Percentiles rank a stretch among this genome's conserved stretches.
These are phyloP conservation scores for Clivina fossor DNA, from an alignment of 2,888 invertebrate genomes.

Conservation along the genomic window DNA sequence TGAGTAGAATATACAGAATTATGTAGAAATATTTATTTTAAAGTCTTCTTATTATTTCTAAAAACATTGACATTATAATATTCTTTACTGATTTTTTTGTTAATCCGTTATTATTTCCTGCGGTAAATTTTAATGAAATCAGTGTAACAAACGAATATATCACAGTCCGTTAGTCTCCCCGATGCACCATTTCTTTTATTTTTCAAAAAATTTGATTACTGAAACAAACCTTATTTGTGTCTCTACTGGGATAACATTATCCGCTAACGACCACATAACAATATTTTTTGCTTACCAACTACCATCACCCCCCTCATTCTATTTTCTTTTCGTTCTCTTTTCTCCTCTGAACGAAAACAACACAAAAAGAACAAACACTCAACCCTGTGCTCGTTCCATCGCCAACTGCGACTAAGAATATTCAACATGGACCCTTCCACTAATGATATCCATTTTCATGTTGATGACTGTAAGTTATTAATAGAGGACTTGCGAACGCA, in stretches of 20 bases:
- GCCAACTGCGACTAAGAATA: neutral
- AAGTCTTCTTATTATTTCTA: too few relatives aligned
- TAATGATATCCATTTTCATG: constrained; percentile 34
- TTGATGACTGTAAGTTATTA: constrained; percentile 34
- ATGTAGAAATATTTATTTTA: too few relatives aligned
- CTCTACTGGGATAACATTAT: constrained; percentile 29
- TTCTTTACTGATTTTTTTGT: too few relatives aligned
- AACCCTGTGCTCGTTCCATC: constrained; percentile 1
- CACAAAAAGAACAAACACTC: neutral
- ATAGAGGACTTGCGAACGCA: constrained; percentile 26
- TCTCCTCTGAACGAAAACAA: constrained; percentile 5
- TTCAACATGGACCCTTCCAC: constrained; percentile 9
- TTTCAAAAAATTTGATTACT: constrained; percentile 30
- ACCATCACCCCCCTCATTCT: constrained; percentile 9
- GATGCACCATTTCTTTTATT: too few relatives aligned
- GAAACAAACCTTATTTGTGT: constrained; percentile 30
- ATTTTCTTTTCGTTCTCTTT: neutral
- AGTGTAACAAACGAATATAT: too few relatives aligned
- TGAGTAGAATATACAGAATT: too few relatives aligned
- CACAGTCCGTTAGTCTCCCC: too few relatives aligned
- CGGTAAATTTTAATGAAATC: too few relatives aligned
- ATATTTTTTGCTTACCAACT: constrained; percentile 28
- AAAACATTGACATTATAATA: too few relatives aligned
- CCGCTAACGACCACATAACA: constrained; percentile 33
- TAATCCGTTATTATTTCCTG: too few relatives aligned